Conservation (phyloP, 2,113 vertebrate species). For the Plecturocebus donacophilus region DNA sequence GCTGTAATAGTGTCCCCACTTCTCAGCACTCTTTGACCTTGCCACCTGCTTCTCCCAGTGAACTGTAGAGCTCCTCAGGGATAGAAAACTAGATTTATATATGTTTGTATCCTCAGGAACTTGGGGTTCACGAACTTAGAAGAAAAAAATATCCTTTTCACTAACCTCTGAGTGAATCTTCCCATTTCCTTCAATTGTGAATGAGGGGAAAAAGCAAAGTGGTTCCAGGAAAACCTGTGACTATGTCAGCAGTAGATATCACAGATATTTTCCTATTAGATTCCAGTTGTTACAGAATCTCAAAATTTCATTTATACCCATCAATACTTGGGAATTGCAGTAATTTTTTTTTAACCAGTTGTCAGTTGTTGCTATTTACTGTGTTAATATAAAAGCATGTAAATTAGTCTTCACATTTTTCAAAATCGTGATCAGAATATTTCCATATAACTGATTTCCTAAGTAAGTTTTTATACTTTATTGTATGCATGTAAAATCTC, state of each 20-base stretch:
- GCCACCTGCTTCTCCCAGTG: neutral
- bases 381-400: neutral
- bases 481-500: neutral
- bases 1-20: rapidly evolving
- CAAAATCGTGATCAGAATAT: neutral
- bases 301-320: neutral
- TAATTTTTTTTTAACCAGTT: slow-evolving; percentile 24
- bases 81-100: neutral
- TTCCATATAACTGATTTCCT: neutral
- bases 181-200: neutral
- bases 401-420: neutral
- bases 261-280: neutral
- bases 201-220: neutral
- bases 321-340: neutral
- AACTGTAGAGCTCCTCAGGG: neutral
- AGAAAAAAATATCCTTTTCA: neutral
- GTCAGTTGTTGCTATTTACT: neutral
- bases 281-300: neutral
- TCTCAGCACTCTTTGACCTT: neutral
- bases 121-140: neutral
- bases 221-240: neutral
- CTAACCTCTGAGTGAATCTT: neutral
- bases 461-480: slow-evolving; percentile 6
- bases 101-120: neutral
- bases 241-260: neutral